Evolutionary conservation across 2,797 vertebrate species (phyloP), one percentile per base, ranked within the genome.

Genomic region (Linurgus olivaceus): DNA sequence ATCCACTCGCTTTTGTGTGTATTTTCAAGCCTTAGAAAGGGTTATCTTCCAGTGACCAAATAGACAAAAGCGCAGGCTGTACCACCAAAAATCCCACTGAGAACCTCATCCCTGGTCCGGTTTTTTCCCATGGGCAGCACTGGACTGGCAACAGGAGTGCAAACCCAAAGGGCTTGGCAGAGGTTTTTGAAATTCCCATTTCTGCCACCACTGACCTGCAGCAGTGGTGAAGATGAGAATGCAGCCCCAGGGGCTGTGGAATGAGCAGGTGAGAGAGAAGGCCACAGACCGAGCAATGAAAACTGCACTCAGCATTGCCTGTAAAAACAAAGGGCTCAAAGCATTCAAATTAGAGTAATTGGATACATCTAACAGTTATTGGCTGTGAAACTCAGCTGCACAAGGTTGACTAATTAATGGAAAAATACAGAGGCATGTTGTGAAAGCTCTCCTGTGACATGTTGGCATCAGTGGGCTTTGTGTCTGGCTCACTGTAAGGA

Each of bases 221-320:
- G 71, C 51, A 62, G 50, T 7, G 2, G 13, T 2, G 13, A 40
- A 58, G 42, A 23, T 61, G 18, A 4, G 10, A 63, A 9, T 28
- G 35, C 19, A 31, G 8, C 3, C 28, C 1, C 6, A 50, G 24
- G n/a, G 19, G 9, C 54, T 68, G 61, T 0, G 1, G 44, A 42
- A 20, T 61, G 37, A 83, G 68, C 65, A 61, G 19, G 15, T 26
- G 9, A 67, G n/a, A 58, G 37, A 79, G 21, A 31, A 72, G 44
- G 26, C 9, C 77, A 51, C 55, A 55, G 48, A 8, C 9, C 47
- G 44, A 33, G 52, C n/a, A 37, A 15, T 19, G 37, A 26, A 86
- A 88, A 88, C 50, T 75, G 29, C 38, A 58, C 29, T 65, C 8
- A 4, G 31, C 29, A 26, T 19, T 6, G 2, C 55, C 37, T 48